These are phyloP conservation scores for Tetragonisca angustula DNA, from an alignment of 2,888 invertebrate genomes.

Conservation along the genomic window DNA sequence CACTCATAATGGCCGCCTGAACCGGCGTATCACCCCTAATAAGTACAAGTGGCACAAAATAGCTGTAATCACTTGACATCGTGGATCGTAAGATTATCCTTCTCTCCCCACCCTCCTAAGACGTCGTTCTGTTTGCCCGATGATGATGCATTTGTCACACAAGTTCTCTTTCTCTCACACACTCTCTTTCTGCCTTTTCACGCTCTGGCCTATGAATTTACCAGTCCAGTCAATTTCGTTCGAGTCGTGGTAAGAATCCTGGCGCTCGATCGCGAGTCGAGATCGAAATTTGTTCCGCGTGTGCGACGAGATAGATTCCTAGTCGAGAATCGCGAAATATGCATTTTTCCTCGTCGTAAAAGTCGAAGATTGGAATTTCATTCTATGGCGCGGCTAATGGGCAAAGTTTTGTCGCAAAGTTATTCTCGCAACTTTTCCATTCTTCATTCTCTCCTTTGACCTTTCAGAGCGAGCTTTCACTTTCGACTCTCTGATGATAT, in stretches of 20 bases:
- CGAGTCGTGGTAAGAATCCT: constrained; percentile 7
- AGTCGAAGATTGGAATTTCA: not conserved
- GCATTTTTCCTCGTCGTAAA: not conserved
- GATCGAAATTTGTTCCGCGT: not conserved
- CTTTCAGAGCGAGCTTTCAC: no score
- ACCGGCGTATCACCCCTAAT: constrained; percentile 82
- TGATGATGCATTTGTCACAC: constrained; percentile 42
- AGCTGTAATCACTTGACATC: constrained; percentile 82
- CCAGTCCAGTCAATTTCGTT: constrained; percentile 2
- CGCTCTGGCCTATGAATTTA: constrained; percentile 13
- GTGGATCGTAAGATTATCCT: constrained; percentile 80
- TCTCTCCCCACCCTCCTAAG: constrained; percentile 66
- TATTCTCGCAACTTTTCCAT: no score
- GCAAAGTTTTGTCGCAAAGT: no score
- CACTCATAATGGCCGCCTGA: constrained; percentile 83
- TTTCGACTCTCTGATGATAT: no score
- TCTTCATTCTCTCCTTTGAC: no score
- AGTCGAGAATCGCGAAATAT: not conserved
- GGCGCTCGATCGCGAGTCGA: not conserved
- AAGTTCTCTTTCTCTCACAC: not conserved
- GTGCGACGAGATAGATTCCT: not conserved
- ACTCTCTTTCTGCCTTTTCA: not conserved
- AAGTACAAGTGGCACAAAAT: constrained; percentile 84
- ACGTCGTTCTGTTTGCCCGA: constrained; percentile 48
- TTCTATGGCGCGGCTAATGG: not conserved